Evolutionary conservation across 2,888 invertebrate species (phyloP), one percentile per base, ranked within the genome.

Genomic region (Ariolimax columbianus): DNA sequence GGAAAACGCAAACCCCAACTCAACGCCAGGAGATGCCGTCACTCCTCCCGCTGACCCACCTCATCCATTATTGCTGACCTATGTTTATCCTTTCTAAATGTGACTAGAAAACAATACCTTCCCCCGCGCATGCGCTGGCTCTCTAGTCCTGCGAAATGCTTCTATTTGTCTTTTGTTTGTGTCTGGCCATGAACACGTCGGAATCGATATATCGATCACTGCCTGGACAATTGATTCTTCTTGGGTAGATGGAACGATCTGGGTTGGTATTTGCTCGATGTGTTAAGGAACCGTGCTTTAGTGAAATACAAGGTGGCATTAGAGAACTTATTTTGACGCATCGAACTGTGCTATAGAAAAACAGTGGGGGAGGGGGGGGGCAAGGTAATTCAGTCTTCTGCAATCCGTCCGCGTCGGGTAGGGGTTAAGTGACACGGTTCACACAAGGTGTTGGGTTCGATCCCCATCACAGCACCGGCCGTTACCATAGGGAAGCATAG

Each of bases 171-270:
- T 63, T 30, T 23, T 1, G 30, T n/a, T 55, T 47, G 17, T 55
- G 17, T 55, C 55, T 55, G 55, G n/a, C 43, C 43, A 73, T 73
- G 43, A 43, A 73, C 73, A 73, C 11, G 47, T 43, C 43, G 17
- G 17, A 43, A 73, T 73, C 73, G n/a, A 73, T 73, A 43, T 7
- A 43, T 73, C 40, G 73, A 73, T 73, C 73, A 43, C 9, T 73
- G 47, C 6, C 30, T 43, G 23, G 14, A n/a, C 47, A 43, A 73
- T 43, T 43, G 40, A 43, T 73, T 38, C 17, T 9, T 73, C n/a
- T 26, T 43, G 2, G n/a, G 23, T 70, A 30, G 33, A 38, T 38
- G 7, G 70, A 30, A 63, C n/a, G 55, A 55, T 17, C 55, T 23
- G 17, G 9, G 23, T 55, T 14, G 17, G 17, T 19, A 55, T 6